A percentile compares a stretch with the other conserved stretches of the same genome.
Evolutionary conservation across 1,140 invertebrate genomes (phyloP).

Genomic region (Diorhabda sublineata): DNA sequence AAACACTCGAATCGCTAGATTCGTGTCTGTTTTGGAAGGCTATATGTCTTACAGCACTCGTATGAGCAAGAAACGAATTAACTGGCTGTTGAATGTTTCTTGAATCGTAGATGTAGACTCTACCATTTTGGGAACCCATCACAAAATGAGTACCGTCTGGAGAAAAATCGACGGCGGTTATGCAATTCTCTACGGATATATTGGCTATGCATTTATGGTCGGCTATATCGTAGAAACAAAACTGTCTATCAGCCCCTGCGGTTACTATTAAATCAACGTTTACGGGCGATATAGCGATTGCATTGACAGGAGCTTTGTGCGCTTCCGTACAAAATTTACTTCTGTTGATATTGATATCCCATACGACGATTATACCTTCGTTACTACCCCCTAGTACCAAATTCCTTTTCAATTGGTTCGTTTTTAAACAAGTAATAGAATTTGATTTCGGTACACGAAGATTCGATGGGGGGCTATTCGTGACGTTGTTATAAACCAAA

Average conservation of each 20-base stretch:
- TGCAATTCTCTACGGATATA: conserved; percentile 34
- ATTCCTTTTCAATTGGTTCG: conserved; percentile 38
- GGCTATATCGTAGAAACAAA: conserved; percentile 40
- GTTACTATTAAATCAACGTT: conserved; percentile 37
- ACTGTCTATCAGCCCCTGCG: conserved; percentile 38
- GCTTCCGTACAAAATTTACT: conserved; percentile 32
- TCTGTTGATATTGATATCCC: conserved; percentile 42
- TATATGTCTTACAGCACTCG: conserved; percentile 32
- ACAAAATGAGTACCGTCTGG: conserved; percentile 37
- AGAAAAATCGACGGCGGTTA: conserved; percentile 41
- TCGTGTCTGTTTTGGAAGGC: conserved; percentile 29
- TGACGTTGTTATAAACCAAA: conserved; percentile 37
- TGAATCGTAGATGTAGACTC: conserved; percentile 39
- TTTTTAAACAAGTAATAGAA: conserved; percentile 35
- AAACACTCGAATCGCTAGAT: background rate
- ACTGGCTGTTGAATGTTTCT: conserved; percentile 36
- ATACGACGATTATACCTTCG: conserved; percentile 42
- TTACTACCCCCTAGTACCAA: conserved; percentile 38
- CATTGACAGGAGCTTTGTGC: conserved; percentile 38
- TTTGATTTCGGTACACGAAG: conserved; percentile 39
- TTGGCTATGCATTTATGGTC: conserved; percentile 29
- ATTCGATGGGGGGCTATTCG: conserved; percentile 29
- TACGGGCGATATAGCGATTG: conserved; percentile 38
- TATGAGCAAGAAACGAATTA: conserved; percentile 33
- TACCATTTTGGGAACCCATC: conserved; percentile 39